phyloP scores from a whole-genome alignment of 2,797 vertebrate species.

The Enteromius mattozi region DNA sequence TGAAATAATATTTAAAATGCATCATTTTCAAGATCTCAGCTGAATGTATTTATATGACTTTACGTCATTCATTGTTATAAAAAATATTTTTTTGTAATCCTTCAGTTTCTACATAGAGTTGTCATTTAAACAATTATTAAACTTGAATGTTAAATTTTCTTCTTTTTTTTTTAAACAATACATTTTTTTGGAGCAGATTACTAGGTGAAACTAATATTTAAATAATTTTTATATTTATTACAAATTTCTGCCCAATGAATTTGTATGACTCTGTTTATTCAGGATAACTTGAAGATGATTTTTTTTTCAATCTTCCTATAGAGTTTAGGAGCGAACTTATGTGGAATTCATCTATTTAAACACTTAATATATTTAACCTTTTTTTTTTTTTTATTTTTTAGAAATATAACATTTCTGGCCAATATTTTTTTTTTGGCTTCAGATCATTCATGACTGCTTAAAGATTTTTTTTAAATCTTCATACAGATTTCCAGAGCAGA shows the following conservation, averaged over 20 bases:
- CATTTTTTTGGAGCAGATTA: background rate
- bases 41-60: background rate
- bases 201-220: background rate
- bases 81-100: background rate
- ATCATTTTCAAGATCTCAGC: background rate
- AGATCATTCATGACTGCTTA: background rate
- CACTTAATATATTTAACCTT: background rate
- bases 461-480: background rate
- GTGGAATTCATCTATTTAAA: background rate
- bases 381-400: too few species aligned
- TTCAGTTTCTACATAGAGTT: background rate
- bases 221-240: background rate
- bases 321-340: background rate
- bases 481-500: background rate
- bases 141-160: background rate
- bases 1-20: background rate
- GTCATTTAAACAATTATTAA: background rate
- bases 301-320: background rate
- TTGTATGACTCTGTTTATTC: background rate
- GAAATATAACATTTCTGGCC: background rate
- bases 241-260: background rate
- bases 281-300: background rate
- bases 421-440: background rate
- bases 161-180: too few species aligned
- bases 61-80: background rate